These are phyloP conservation scores for Philopedon plagiatum DNA, from an alignment of 2,888 invertebrate genomes.

Conservation along the genomic window DNA sequence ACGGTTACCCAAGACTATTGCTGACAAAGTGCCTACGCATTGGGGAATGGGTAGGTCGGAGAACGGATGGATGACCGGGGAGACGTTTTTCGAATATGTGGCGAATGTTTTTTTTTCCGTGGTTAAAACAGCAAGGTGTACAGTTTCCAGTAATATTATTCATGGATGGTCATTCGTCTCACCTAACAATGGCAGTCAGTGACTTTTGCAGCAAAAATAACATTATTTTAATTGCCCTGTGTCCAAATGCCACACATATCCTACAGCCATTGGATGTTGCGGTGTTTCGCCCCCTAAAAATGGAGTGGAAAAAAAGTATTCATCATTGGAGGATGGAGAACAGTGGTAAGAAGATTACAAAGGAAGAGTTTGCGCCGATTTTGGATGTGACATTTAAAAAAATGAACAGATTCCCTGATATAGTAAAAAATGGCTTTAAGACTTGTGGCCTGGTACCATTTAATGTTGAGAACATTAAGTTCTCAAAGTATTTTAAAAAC, in stretches of 20 bases:
- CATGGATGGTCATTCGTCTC: constrained; percentile 46
- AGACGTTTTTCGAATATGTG: no score
- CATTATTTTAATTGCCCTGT: constrained; percentile 32
- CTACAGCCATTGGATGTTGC: no score
- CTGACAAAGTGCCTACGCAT: constrained; percentile 18
- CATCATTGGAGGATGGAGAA: no score
- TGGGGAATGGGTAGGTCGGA: constrained; percentile 51
- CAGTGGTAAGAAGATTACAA: neutral
- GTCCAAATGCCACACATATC: constrained; percentile 50
- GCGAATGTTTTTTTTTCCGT: no score
- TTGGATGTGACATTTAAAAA: neutral
- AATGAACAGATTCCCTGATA: constrained; percentile 31
- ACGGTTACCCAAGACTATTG: neutral
- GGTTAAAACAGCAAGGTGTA: constrained; percentile 7
- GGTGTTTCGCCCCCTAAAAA: constrained; percentile 42
- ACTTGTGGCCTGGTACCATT: constrained; percentile 39
- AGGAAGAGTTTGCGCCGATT: neutral
- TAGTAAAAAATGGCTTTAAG: constrained; percentile 33
- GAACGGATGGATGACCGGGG: no score
- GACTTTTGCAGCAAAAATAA: constrained; percentile 35
- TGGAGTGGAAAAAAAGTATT: no score
- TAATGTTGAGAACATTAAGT: constrained; percentile 30
- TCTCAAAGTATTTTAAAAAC: constrained; percentile 36
- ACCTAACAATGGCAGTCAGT: constrained; percentile 35
- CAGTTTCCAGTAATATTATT: constrained; percentile 34